Conservation (phyloP, 1,140 invertebrate genomes). For the Pseudoatta argentina region DNA sequence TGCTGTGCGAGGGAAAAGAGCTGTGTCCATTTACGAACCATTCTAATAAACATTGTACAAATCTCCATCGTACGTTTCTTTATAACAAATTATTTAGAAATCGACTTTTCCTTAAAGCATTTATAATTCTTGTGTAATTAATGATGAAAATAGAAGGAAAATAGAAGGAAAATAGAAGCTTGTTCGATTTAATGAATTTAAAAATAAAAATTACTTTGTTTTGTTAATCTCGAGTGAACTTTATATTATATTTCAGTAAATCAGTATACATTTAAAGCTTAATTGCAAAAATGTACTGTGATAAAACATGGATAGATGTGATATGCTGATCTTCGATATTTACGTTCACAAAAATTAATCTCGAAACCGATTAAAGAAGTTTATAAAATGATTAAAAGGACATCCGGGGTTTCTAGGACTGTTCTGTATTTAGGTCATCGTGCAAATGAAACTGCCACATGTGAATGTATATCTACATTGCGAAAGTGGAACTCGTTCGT, state of each 20-base stretch:
- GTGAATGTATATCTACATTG: not conserved
- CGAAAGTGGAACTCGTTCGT: slow-evolving; percentile 16
- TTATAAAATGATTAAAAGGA: slow-evolving; percentile 1
- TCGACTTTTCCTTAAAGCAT: not conserved
- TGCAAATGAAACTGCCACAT: not conserved
- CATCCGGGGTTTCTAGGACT: not conserved
- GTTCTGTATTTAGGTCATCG: not conserved
- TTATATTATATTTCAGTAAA: slow-evolving; percentile 1
- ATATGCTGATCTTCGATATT: not conserved
- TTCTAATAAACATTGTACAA: not conserved
- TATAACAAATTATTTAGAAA: slow-evolving; percentile 1
- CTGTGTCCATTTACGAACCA: not conserved
- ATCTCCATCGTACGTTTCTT: not conserved
- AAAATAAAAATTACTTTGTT: not conserved
- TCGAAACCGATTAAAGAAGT: not conserved
- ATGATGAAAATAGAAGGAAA: not conserved
- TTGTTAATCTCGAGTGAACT: not conserved
- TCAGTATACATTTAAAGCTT: not conserved
- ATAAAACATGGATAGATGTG: not conserved
- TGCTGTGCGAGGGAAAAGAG: not conserved
- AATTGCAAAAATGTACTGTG: too few species aligned
- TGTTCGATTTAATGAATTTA: not conserved
- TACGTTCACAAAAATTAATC: not conserved
- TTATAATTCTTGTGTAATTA: not conserved
- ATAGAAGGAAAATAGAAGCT: not conserved